Conservation (phyloP, 2,888 invertebrate species). For the Pheosia tremula region DNA sequence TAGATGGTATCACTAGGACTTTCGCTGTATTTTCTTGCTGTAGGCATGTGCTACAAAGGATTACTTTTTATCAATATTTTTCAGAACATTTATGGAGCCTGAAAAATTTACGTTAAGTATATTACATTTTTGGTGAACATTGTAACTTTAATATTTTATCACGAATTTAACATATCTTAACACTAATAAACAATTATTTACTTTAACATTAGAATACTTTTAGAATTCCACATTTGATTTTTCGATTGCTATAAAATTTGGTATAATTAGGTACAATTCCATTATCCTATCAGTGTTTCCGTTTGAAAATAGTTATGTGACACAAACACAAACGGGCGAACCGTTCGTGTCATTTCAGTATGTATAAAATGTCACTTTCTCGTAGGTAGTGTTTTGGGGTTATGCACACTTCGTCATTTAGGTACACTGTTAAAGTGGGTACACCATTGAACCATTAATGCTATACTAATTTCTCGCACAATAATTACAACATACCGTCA, state of each 20-base stretch:
- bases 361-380: slow-evolving; percentile 40
- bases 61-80: slow-evolving; percentile 5
- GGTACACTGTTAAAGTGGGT: slow-evolving; percentile 42
- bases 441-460: slow-evolving; percentile 52
- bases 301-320: slow-evolving; percentile 32
- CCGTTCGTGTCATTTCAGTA: slow-evolving; percentile 35
- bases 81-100: slow-evolving; percentile 15
- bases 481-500: slow-evolving; percentile 52
- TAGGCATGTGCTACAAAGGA: background rate
- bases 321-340: slow-evolving; percentile 28
- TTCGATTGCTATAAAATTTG: slow-evolving; percentile 57
- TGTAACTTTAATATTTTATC: slow-evolving; percentile 67
- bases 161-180: slow-evolving; percentile 76
- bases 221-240: slow-evolving; percentile 66
- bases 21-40: slow-evolving; percentile 16
- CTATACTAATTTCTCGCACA: slow-evolving; percentile 52
- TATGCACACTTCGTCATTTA: slow-evolving; percentile 47
- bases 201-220: slow-evolving; percentile 71
- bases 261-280: slow-evolving; percentile 49
- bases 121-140: slow-evolving; percentile 50
- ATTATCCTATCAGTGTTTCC: slow-evolving; percentile 54
- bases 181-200: slow-evolving; percentile 71
- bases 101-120: slow-evolving; percentile 36
- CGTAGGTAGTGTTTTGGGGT: slow-evolving; percentile 35
- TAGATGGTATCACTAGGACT: slow-evolving; percentile 20